Evolutionary conservation across 2,113 vertebrate species (phyloP), one percentile per base, ranked within the genome.

Genomic region (Ammodytes dubius): DNA sequence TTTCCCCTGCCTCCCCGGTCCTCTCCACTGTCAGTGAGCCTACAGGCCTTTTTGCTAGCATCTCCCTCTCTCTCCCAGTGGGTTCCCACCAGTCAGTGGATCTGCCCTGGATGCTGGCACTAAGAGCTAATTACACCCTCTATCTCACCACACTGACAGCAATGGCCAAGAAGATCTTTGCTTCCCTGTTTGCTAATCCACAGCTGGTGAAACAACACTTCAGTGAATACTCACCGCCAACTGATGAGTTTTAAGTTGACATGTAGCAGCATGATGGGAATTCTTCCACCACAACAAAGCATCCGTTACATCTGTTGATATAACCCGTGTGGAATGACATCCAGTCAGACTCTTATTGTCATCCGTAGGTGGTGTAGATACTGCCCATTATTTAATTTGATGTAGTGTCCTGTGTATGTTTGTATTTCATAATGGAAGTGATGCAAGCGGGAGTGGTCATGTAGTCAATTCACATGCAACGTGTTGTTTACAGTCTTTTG

Each of bases 81-180:
- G 84, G 75, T 42, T 84, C 43, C 77, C 69, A 90, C 82, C 87
- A 89, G 89, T 85, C 80, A 87, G 68, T 77, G 65, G 77, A 89
- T 81, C 78, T 82, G 74, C 78, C 86, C 84, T 83, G 78, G 74
- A 88, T 74, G 76, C 65, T 89, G 91, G 88, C 87, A 84, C 84
- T 83, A 87, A 91, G 85, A 67, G 27, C 80, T 94, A 94, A 93
- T 94, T 91, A 89, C 82, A 64, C 77, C 27, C 58, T 91, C 87
- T 80, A 87, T 91, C 81, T 83, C 71, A 47, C 70, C 77, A 68
- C 79, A 58, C 67, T 84, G 83, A 85, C 89, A 88, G 79, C 70
- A 79, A 63, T 54, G 74, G 86, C 78, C 83, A 79, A 47, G 75
- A 60, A 85, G 85, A 82, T 83, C 74, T 82, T 60, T 59, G 71